These are phyloP conservation scores for Meiosimyza decipiens DNA, from an alignment of 2,888 invertebrate genomes.

Conservation along the genomic window DNA sequence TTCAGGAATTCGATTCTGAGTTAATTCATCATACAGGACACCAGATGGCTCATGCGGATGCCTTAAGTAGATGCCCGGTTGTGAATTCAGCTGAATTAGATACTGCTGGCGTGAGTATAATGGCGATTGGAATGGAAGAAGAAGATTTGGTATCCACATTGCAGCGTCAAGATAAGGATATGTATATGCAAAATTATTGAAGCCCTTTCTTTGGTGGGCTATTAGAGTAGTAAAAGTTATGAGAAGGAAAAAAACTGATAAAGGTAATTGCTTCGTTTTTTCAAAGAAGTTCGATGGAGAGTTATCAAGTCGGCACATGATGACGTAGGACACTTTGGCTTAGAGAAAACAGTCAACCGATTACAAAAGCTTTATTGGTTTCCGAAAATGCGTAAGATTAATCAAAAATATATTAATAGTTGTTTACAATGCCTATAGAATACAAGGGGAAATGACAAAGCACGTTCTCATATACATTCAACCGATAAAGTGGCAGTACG, in stretches of 20 bases:
- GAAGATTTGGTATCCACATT: too few species aligned
- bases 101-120: slow-evolving; percentile 14
- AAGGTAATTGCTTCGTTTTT: slow-evolving; percentile 34
- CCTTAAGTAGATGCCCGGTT: slow-evolving; percentile 43
- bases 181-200: too few species aligned
- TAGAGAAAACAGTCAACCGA: slow-evolving; percentile 32
- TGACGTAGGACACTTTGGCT: slow-evolving; percentile 37
- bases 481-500: slow-evolving; percentile 7
- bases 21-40: slow-evolving; percentile 38
- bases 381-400: slow-evolving; percentile 31
- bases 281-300: slow-evolving; percentile 33
- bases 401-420: slow-evolving; percentile 38
- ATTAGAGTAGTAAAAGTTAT: too few species aligned
- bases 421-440: slow-evolving; percentile 41
- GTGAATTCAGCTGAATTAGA: slow-evolving; percentile 23
- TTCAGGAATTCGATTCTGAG: not conserved
- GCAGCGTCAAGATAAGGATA: too few species aligned
- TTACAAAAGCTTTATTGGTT: slow-evolving; percentile 26
- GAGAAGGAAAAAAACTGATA: slow-evolving; percentile 17
- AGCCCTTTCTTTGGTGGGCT: too few species aligned
- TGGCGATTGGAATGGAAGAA: too few species aligned
- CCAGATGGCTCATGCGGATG: slow-evolving; percentile 45
- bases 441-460: slow-evolving; percentile 36
- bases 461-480: slow-evolving; percentile 29
- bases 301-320: slow-evolving; percentile 35